phyloP scores from a whole-genome alignment of 2,888 invertebrate species.

The Microctonus brassicae region DNA sequence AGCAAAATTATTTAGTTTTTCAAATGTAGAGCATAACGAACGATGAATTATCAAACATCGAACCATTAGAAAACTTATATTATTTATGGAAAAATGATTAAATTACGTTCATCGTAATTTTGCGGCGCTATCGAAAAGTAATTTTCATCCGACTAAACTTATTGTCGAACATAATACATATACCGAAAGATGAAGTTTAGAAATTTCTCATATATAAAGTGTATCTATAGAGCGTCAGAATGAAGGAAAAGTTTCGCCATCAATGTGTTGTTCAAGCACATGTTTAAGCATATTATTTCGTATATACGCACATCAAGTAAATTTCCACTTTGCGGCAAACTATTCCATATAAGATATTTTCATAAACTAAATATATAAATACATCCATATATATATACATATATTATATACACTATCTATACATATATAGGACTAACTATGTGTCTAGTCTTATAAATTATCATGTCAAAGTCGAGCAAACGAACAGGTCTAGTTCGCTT shows the following conservation, averaged over 20 bases:
- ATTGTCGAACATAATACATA: constrained; percentile 7
- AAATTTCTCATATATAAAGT: background rate
- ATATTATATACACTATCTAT: background rate
- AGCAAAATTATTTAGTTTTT: too few species aligned
- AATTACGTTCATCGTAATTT: constrained; percentile 5
- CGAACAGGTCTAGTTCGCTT: background rate
- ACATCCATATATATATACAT: background rate
- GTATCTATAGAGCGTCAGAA: background rate
- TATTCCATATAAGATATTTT: too few species aligned
- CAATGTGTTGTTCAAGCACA: constrained; percentile 25
- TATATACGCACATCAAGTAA: constrained; percentile 22
- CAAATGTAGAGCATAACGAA: background rate
- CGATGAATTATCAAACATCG: background rate
- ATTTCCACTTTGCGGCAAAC: background rate
- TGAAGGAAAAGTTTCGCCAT: constrained; percentile 26
- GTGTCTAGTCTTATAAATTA: constrained; percentile 19
- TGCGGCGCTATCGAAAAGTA: constrained; percentile 7
- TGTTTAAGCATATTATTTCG: constrained; percentile 31
- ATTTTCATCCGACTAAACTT: constrained; percentile 4
- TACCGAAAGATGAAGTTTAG: background rate
- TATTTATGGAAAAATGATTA: background rate
- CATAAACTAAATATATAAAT: too few species aligned
- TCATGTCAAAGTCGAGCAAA: constrained; percentile 24
- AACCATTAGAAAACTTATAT: background rate
- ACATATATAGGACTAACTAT: background rate